Evolutionary conservation across 2,113 vertebrate species (phyloP).

Genomic region (Tenebrosternarchus preto): DNA sequence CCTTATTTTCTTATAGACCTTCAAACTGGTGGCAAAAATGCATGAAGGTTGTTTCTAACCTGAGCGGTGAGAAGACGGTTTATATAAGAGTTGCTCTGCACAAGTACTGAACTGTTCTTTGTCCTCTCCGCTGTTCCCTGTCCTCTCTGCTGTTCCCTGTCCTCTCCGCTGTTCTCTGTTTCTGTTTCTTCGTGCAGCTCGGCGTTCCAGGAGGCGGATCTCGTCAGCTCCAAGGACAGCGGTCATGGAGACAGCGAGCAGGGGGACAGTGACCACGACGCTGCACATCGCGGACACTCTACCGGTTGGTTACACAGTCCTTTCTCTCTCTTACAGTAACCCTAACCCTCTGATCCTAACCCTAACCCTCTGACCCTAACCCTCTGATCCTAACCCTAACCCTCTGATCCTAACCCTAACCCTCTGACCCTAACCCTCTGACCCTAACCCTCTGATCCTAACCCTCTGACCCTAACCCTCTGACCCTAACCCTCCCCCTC

Average conservation of each 20-base stretch:
- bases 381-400: too few species aligned
- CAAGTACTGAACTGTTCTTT: too few species aligned
- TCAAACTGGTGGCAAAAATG: slow-evolving; percentile 45
- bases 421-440: too few species aligned
- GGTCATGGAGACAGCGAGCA: slow-evolving; percentile 98
- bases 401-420: too few species aligned
- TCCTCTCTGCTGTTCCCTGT: too few species aligned
- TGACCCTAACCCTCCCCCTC: too few species aligned
- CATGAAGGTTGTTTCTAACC: slow-evolving; percentile 75
- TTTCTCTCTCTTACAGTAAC: neutral
- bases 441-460: too few species aligned
- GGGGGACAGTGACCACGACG: slow-evolving; percentile 98
- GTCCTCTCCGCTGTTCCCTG: too few species aligned
- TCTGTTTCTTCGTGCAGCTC: slow-evolving; percentile 77
- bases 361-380: too few species aligned
- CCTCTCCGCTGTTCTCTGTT: slow-evolving; percentile 18
- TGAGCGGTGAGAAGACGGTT: slow-evolving; percentile 36
- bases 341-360: too few species aligned
- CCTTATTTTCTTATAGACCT: neutral
- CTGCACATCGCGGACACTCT: slow-evolving; percentile 94
- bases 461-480: too few species aligned
- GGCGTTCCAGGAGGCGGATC: slow-evolving; percentile 97
- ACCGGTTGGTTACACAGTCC: slow-evolving; percentile 80
- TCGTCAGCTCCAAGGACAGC: slow-evolving; percentile 99
- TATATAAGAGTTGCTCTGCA: slow-evolving; percentile 58